Conservation (phyloP, 2,888 invertebrate genomes). For the Aleiodes testaceus region DNA sequence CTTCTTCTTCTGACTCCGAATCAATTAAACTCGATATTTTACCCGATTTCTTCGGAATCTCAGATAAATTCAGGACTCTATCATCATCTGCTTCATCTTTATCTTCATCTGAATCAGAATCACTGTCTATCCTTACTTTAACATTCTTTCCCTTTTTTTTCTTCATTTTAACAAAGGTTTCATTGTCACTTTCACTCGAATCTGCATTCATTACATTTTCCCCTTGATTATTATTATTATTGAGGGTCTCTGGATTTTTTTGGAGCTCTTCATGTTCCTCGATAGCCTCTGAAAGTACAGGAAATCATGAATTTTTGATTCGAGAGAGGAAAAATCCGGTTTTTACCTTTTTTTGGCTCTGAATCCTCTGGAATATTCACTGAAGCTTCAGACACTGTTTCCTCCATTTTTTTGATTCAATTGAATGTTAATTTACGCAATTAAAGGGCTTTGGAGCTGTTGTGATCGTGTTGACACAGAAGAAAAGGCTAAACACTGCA, state of each 20-base stretch:
- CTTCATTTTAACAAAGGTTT: neutral
- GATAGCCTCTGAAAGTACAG: no score
- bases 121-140: constrained; percentile 41
- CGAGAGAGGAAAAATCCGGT: neutral
- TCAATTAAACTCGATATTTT: constrained; percentile 54
- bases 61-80: no score
- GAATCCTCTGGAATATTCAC: neutral
- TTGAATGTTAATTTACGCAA: no score
- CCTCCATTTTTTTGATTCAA: constrained; percentile 2
- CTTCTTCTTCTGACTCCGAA: constrained; percentile 57
- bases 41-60: constrained; percentile 47
- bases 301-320: no score
- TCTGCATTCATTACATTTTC: constrained; percentile 29
- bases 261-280: no score
- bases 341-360: neutral
- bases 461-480: no score
- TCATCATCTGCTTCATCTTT: no score
- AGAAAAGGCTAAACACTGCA: no score
- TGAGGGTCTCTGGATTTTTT: no score
- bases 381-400: neutral
- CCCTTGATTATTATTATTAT: neutral
- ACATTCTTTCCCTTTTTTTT: neutral
- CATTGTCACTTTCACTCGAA: constrained; percentile 13
- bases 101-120: constrained; percentile 53
- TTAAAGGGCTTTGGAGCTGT: no score